Evolutionary conservation across 2,113 vertebrate genomes (phyloP).

Genomic region (Sylvicapra grimmia): DNA sequence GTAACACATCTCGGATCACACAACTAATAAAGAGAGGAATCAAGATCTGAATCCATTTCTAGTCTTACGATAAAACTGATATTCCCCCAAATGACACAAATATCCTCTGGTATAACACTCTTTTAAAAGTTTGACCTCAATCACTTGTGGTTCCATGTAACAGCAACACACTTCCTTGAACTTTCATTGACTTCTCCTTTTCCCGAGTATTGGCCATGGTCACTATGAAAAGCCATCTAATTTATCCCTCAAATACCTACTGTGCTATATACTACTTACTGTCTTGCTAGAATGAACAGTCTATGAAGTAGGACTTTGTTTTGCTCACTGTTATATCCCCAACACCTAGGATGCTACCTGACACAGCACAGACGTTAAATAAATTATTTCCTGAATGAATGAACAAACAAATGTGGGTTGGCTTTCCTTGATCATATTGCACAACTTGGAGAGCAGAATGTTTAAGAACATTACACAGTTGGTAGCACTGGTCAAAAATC

Average conservation of each 20-base stretch:
- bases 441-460: background rate
- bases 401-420: background rate
- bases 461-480: background rate
- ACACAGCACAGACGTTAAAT: background rate
- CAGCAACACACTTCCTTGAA: background rate
- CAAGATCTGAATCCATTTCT: background rate
- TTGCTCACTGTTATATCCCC: background rate
- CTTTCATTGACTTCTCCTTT: background rate
- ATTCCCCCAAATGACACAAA: background rate
- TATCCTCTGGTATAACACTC: background rate
- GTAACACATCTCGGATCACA: background rate
- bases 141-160: background rate
- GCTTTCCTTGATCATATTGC: background rate
- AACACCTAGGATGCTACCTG: background rate
- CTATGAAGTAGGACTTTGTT: background rate
- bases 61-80: background rate
- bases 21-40: background rate
- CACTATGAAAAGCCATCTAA: background rate
- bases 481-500: background rate
- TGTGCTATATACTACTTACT: background rate
- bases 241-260: background rate
- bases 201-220: background rate
- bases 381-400: background rate
- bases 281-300: background rate
- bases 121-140: background rate